These are phyloP conservation scores for Bombus soroeensis DNA, from an alignment of 1,140 invertebrate species.

Conservation along the genomic window DNA sequence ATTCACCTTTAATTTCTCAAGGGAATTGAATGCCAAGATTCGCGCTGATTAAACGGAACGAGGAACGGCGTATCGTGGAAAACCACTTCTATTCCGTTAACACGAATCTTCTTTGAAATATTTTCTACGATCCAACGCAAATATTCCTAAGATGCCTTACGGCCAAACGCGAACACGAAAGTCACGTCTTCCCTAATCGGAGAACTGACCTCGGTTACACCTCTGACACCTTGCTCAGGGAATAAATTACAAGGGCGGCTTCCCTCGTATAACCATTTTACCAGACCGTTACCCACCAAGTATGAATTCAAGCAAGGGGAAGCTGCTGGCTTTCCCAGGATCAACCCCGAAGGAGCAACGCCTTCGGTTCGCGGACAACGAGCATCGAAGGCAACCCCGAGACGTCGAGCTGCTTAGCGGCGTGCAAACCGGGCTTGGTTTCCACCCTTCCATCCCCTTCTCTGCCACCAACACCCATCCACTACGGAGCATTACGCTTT, in stretches of 20 bases:
- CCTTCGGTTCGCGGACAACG: background rate
- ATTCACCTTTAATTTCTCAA: slow-evolving; percentile 33
- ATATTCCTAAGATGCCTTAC: background rate
- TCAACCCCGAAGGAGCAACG: slow-evolving; percentile 52
- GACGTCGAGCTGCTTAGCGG: slow-evolving; percentile 62
- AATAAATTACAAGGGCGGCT: slow-evolving; percentile 25
- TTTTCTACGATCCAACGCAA: background rate
- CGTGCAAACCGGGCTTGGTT: slow-evolving; percentile 25
- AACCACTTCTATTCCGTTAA: background rate
- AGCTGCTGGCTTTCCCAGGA: slow-evolving; percentile 16
- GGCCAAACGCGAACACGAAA: no score
- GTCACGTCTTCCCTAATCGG: no score
- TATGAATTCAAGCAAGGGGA: slow-evolving; percentile 38
- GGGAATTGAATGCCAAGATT: slow-evolving; percentile 36
- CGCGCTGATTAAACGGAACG: background rate
- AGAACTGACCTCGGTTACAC: background rate
- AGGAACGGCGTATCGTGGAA: background rate
- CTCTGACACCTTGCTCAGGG: background rate
- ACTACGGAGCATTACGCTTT: slow-evolving; percentile 69
- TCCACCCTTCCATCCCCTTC: background rate
- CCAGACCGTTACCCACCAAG: slow-evolving; percentile 31
- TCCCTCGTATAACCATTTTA: slow-evolving; percentile 35
- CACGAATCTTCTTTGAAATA: background rate
- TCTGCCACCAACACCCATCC: slow-evolving; percentile 8
- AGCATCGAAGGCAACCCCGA: slow-evolving; percentile 69